These are phyloP conservation scores for Zhengitettix transpicula DNA, from an alignment of 2,888 invertebrate genomes.

Conservation along the genomic window DNA sequence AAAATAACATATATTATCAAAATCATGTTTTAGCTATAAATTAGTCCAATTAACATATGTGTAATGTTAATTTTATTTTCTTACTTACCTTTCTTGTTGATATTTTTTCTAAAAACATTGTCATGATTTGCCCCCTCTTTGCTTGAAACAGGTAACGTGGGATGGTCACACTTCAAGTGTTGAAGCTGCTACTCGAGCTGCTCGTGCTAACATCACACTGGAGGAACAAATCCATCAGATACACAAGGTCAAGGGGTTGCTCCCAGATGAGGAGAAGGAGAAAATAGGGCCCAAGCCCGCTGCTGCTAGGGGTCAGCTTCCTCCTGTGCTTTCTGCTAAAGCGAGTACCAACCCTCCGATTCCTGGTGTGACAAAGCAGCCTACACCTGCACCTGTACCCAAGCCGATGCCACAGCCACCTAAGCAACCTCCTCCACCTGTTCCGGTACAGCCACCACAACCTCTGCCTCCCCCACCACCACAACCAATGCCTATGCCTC, in stretches of 20 bases:
- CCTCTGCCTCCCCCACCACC: conserved; percentile 30
- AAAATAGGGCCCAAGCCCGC: conserved; percentile 88
- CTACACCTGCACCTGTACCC: not conserved
- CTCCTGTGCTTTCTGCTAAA: conserved; percentile 22
- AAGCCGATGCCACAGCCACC: conserved; percentile 6
- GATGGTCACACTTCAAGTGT: conserved; percentile 96
- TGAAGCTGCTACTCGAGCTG: conserved; percentile 87
- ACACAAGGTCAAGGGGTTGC: conserved; percentile 84
- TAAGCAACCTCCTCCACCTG: conserved; percentile 11
- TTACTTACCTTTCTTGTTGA: too few relatives aligned
- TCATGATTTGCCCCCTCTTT: not conserved
- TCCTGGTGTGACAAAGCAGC: not conserved
- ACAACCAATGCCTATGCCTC: conserved; percentile 26
- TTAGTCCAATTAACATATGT: too few relatives aligned
- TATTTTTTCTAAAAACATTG: not conserved
- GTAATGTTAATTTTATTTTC: too few relatives aligned
- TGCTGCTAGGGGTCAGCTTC: conserved; percentile 21
- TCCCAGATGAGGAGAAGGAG: conserved; percentile 92
- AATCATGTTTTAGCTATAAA: too few relatives aligned
- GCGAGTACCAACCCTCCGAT: conserved; percentile 18
- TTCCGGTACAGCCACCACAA: conserved; percentile 13
- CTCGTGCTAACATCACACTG: conserved; percentile 84
- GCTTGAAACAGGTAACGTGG: conserved; percentile 65
- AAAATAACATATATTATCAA: too few relatives aligned
- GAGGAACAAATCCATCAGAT: conserved; percentile 97